Percentiles rank a stretch among this genome's conserved stretches.
Evolutionary conservation across 2,113 vertebrate genomes (phyloP).

Genomic region (Dromiciops gliroides): DNA sequence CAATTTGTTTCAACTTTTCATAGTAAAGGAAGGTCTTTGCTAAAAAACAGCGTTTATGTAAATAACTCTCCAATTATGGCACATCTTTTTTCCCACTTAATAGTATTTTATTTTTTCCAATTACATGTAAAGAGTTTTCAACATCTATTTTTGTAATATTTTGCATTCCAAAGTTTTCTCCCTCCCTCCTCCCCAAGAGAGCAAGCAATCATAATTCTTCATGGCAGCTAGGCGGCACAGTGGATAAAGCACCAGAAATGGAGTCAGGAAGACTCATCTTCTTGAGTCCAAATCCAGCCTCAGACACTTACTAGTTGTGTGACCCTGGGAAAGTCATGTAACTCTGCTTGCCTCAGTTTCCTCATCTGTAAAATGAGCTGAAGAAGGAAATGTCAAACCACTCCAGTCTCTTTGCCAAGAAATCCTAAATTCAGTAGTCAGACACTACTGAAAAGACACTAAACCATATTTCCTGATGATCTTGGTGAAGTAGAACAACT

Average conservation of each 20-base stretch:
- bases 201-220: too few relatives aligned
- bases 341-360: background rate
- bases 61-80: constrained; percentile 22
- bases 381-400: background rate
- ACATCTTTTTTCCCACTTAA: too few relatives aligned
- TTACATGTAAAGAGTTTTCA: too few relatives aligned
- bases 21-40: background rate
- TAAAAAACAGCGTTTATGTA: constrained; percentile 4
- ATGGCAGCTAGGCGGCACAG: background rate
- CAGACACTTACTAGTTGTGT: background rate
- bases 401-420: background rate
- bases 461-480: background rate
- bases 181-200: too few relatives aligned
- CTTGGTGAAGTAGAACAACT: too few relatives aligned
- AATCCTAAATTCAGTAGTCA: background rate
- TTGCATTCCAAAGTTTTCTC: too few relatives aligned
- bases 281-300: background rate
- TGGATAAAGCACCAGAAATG: background rate
- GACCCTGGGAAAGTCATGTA: background rate
- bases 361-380: background rate
- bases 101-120: too few relatives aligned
- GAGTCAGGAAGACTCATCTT: background rate
- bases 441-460: too few relatives aligned
- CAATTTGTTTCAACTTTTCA: background rate
- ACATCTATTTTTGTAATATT: too few relatives aligned